These are phyloP conservation scores for Siphamia tubifer DNA, from an alignment of 2,113 vertebrate genomes.

Conservation along the genomic window DNA sequence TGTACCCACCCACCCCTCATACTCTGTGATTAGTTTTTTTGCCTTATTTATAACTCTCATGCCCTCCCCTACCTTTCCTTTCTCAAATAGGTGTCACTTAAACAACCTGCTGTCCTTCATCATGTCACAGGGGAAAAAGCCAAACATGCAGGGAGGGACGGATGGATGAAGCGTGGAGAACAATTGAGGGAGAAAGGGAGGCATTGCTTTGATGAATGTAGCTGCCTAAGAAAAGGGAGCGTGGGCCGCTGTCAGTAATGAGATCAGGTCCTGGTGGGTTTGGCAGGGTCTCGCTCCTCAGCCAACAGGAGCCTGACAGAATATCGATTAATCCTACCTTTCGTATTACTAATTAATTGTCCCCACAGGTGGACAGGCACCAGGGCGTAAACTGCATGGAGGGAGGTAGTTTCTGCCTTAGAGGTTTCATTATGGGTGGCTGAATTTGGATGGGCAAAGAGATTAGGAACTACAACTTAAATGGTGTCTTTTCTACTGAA, in stretches of 20 bases:
- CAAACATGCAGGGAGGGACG: conserved; percentile 29
- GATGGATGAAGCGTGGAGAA: conserved; percentile 9
- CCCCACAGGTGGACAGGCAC: conserved; percentile 6
- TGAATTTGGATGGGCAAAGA: neutral
- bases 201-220: conserved; percentile 60
- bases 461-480: neutral
- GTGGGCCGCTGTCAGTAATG: conserved; percentile 52
- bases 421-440: conserved; percentile 26
- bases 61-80: neutral
- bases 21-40: neutral
- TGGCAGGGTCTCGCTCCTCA: conserved; percentile 55
- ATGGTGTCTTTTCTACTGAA: neutral
- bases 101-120: conserved; percentile 37
- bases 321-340: conserved; percentile 63
- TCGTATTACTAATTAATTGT: conserved; percentile 57
- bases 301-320: conserved; percentile 39
- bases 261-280: conserved; percentile 63
- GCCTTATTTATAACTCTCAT: conserved; percentile 21
- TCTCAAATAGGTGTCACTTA: conserved; percentile 55
- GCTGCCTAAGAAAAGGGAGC: conserved; percentile 43
- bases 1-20: neutral
- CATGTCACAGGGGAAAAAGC: conserved; percentile 40
- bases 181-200: conserved; percentile 19
- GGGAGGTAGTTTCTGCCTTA: neutral
- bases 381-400: neutral